A percentile compares a stretch with the other conserved stretches of the same genome.
Evolutionary conservation across 1,140 invertebrate genomes (phyloP).

Genomic region (Brachionus paranguensis): DNA sequence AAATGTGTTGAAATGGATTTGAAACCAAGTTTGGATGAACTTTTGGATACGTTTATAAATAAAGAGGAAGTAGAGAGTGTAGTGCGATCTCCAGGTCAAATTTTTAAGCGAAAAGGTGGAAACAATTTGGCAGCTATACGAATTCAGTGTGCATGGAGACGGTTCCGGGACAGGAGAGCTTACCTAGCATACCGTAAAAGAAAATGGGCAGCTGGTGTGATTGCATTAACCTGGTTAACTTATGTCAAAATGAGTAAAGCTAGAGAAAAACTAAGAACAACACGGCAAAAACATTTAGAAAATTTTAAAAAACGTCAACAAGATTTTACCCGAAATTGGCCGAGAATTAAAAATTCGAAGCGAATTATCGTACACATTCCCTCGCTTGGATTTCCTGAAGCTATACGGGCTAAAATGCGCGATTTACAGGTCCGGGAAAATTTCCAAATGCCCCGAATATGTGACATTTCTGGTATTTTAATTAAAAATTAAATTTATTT

Average conservation of each 20-base stretch:
- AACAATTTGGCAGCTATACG: conserved; percentile 48
- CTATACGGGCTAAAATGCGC: conserved; percentile 48
- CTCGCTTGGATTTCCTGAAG: conserved; percentile 50
- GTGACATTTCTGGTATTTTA: conserved; percentile 48
- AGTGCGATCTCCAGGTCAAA: conserved; percentile 47
- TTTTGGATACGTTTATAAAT: conserved; percentile 51
- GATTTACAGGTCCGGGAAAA: conserved; percentile 52
- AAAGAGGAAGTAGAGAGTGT: conserved; percentile 51
- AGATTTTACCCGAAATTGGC: conserved; percentile 48
- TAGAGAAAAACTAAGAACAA: conserved; percentile 47
- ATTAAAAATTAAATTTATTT: background rate
- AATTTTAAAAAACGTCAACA: conserved; percentile 39
- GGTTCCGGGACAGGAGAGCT: conserved; percentile 47
- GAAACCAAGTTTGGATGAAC: conserved; percentile 46
- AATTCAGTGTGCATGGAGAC: conserved; percentile 51
- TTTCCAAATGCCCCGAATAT: conserved; percentile 53
- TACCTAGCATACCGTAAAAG: conserved; percentile 51
- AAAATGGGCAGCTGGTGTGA: conserved; percentile 56
- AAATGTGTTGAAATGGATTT: conserved; percentile 52
- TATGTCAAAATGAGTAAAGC: conserved; percentile 52
- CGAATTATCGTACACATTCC: conserved; percentile 54
- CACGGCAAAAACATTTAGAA: conserved; percentile 48
- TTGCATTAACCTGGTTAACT: conserved; percentile 55
- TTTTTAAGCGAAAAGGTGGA: conserved; percentile 17
- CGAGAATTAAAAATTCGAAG: conserved; percentile 48